phyloP scores from a whole-genome alignment of 2,797 vertebrate species.

The Ceyx erithaca region DNA sequence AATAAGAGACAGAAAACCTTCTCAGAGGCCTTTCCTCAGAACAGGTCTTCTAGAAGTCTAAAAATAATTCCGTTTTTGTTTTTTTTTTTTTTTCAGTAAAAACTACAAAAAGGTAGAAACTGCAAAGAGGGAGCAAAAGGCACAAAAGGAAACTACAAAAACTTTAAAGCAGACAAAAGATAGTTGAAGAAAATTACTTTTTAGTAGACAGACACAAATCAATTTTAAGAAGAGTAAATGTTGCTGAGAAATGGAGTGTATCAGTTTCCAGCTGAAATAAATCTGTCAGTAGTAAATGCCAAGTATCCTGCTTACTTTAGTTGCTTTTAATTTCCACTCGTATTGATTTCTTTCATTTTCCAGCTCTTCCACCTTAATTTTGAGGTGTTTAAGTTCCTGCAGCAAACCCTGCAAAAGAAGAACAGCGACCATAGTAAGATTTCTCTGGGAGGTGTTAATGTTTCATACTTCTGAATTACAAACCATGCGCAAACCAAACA shows the following conservation, averaged over 20 bases:
- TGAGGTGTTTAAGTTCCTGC: constrained; percentile 89
- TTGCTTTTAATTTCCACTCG: constrained; percentile 92
- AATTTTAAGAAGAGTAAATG: background rate
- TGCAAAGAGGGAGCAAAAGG: background rate
- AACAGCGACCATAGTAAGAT: background rate
- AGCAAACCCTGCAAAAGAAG: constrained; percentile 81
- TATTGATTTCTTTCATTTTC: constrained; percentile 93
- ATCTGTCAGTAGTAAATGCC: background rate
- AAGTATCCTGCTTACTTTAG: constrained; percentile 85
- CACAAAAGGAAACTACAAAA: background rate
- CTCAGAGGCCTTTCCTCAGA: background rate
- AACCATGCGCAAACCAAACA: constrained; percentile 18
- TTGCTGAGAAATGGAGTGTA: background rate
- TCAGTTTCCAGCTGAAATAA: background rate
- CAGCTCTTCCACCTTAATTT: constrained; percentile 91
- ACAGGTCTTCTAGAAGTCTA: background rate
- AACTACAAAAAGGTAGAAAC: background rate
- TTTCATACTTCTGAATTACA: background rate
- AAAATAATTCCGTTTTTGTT: background rate
- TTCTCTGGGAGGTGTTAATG: background rate
- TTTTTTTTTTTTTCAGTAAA: background rate
- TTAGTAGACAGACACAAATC: background rate
- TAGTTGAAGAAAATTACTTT: background rate
- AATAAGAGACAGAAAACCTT: constrained; percentile 79
- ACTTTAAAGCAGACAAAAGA: background rate